These are phyloP conservation scores for Pogonocichla stellata DNA, from an alignment of 2,113 vertebrate genomes.

Conservation along the genomic window DNA sequence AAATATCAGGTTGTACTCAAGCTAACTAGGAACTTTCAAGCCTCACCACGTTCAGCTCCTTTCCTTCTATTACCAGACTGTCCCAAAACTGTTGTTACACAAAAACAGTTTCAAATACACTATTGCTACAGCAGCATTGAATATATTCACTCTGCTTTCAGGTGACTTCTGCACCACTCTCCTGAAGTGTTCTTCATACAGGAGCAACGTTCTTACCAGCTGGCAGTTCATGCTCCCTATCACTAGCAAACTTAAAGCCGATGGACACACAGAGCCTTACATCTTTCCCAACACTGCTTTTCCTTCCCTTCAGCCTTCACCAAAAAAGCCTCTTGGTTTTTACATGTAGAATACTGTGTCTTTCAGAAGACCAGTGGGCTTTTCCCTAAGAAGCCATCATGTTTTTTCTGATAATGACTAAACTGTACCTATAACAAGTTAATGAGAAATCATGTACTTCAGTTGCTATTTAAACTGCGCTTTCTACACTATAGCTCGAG, in stretches of 20 bases:
- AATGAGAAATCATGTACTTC: not conserved
- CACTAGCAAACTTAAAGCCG: not conserved
- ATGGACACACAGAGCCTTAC: not conserved
- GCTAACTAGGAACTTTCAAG: not conserved
- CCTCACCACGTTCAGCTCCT: not conserved
- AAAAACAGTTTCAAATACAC: not conserved
- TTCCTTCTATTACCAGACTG: not conserved
- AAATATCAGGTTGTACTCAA: not conserved
- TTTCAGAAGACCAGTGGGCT: not conserved
- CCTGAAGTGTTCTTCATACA: not conserved
- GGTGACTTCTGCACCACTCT: not conserved
- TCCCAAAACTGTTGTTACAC: not conserved
- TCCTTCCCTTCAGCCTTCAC: not conserved
- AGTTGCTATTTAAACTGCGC: not conserved
- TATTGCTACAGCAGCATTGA: not conserved
- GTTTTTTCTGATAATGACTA: not conserved
- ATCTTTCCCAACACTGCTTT: not conserved
- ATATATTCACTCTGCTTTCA: not conserved
- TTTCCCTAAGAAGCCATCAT: not conserved
- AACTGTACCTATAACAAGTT: not conserved
- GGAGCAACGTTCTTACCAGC: not conserved
- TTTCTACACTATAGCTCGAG: not conserved
- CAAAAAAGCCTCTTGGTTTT: not conserved
- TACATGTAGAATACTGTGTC: not conserved
- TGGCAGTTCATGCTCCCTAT: not conserved